Percentiles rank a stretch among this genome's conserved stretches.
These are phyloP conservation scores for Auanema sp. DNA, from an alignment of 2,888 invertebrate genomes.

Conservation along the genomic window DNA sequence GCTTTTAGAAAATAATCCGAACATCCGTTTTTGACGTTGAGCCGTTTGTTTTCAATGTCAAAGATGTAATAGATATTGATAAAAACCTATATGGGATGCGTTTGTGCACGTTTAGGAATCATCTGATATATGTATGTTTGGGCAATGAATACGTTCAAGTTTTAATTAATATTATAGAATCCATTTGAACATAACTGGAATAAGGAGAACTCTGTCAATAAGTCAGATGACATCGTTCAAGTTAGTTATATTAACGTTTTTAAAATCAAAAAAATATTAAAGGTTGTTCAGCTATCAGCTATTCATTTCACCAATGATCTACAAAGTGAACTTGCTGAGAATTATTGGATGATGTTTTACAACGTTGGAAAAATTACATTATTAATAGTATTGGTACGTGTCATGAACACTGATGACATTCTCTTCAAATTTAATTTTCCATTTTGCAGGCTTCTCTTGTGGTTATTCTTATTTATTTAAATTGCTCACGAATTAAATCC, in stretches of 20 bases:
- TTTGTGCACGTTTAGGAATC: conserved; percentile 45
- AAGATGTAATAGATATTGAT: conserved; percentile 36
- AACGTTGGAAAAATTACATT: conserved; percentile 39
- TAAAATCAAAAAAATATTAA: conserved; percentile 21
- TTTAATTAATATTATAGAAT: background rate
- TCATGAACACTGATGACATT: background rate
- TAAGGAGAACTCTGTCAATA: background rate
- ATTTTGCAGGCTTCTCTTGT: conserved; percentile 37
- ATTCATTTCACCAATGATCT: conserved; percentile 37
- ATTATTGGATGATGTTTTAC: conserved; percentile 33
- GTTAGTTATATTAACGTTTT: conserved; percentile 2
- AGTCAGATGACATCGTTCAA: background rate
- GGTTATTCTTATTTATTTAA: conserved; percentile 46
- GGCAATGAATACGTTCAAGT: background rate
- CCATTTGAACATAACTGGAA: conserved; percentile 6
- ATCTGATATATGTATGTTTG: conserved; percentile 24
- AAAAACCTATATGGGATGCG: conserved; percentile 44
- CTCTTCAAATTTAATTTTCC: background rate
- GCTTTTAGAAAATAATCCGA: conserved; percentile 34
- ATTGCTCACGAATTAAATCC: conserved; percentile 41
- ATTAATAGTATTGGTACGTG: conserved; percentile 28
- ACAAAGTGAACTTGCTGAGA: conserved; percentile 7
- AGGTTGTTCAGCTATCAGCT: conserved; percentile 33
- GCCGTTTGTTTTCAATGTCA: conserved; percentile 48
- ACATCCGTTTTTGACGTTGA: conserved; percentile 35